A percentile compares a stretch with the other conserved stretches of the same genome.
These are phyloP conservation scores for Alfaro cultratus DNA, from an alignment of 2,797 vertebrate species.

Conservation along the genomic window DNA sequence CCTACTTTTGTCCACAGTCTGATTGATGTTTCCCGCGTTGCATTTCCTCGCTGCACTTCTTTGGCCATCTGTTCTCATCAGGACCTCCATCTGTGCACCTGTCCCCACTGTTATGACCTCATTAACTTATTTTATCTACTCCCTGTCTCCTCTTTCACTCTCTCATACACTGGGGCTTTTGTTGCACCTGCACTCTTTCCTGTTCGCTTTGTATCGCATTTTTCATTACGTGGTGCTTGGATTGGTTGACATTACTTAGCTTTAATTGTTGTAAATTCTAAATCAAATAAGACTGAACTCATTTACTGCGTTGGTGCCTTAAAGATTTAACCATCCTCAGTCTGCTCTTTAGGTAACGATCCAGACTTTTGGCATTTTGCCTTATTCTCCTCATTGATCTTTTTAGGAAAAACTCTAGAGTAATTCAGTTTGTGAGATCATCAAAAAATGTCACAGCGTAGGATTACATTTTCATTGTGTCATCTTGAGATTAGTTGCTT, in stretches of 20 bases:
- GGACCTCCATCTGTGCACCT: constrained; percentile 18
- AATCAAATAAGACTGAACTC: neutral
- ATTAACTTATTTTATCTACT: constrained; percentile 38
- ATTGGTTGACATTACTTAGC: neutral
- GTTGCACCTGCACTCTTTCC: constrained; percentile 3
- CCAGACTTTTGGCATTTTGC: neutral
- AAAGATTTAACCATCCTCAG: neutral
- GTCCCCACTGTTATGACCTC: constrained; percentile 32
- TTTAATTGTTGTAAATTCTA: neutral
- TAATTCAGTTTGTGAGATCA: neutral
- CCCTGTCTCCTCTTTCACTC: constrained; percentile 39
- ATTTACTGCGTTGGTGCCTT: neutral
- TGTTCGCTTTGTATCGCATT: neutral
- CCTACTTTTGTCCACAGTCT: neutral
- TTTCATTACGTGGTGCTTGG: neutral
- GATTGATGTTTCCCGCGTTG: neutral
- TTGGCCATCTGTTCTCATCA: constrained; percentile 47
- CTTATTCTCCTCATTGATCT: neutral
- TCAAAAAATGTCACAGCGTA: neutral
- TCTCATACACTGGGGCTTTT: constrained; percentile 29
- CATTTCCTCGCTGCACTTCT: constrained; percentile 19
- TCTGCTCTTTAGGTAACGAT: neutral
- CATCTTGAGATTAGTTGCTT: neutral
- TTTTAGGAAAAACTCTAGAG: neutral
- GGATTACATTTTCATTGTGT: neutral